Evolutionary conservation across 2,797 vertebrate genomes (phyloP), one percentile per base, ranked within the genome.

Genomic region (Cossypha polioptera): DNA sequence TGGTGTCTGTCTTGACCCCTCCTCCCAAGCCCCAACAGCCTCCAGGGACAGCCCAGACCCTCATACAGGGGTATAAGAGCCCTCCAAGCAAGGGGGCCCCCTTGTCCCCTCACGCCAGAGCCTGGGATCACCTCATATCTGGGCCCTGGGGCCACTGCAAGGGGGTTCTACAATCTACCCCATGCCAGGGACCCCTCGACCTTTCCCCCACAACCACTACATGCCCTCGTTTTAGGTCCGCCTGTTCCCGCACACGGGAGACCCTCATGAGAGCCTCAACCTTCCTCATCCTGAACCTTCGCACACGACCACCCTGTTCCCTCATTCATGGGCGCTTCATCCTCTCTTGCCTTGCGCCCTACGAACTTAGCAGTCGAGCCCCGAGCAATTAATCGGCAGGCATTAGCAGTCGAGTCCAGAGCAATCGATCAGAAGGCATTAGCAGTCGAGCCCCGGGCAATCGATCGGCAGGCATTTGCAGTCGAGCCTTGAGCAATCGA

Each of bases 141-240:
- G 28, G 28, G 24, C 4, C 10, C 20, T 17, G 22, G 24, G 15
- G 3, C 7, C 33, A 33, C 19, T 0, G 0, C 0, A 0, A 36
- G 45, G 22, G 7, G 3, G 7, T 36, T 58, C 16, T 26, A 10
- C 17, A 31, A 31, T 8, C 51, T 7, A 13, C 12, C 12, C 24
- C 53, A 7, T 0, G 2, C 13, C 3, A 0, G 9, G 24, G 5
- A n/a, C 5, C 26, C 29, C 42, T 48, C 5, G 2, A 16, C 42
- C 31, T 35, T n/a, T 31, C 31, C 5, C 26, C n/a, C 42, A 42
- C 14, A 42, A 9, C 14, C 16, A 47, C 10, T 17, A 18, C 7
- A 10, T 10, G 28, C 13, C 67, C 11, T 24, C 10, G 4, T 7
- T 48, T 28, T 31, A 11, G 14, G 10, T 26, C 22, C 28, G 4